Percentiles rank a stretch among this genome's conserved stretches.
Conservation (phyloP, 2,113 vertebrate genomes). For the Sinocyclocheilus rhinocerous region DNA sequence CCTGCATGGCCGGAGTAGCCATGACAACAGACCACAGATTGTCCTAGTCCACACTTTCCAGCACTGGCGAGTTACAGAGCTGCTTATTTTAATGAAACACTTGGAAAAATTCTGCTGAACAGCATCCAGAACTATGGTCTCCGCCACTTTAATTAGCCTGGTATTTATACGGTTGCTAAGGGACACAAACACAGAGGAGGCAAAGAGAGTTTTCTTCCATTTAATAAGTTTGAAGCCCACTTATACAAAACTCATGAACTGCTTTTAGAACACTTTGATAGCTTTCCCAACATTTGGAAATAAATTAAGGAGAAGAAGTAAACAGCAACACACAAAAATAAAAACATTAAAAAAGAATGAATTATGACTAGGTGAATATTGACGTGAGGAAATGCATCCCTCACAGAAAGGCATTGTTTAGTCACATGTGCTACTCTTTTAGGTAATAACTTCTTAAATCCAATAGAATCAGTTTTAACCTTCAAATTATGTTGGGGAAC, state of each 20-base stretch:
- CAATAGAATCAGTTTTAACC: background rate
- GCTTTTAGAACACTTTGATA: constrained; percentile 70
- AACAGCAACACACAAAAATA: constrained; percentile 53
- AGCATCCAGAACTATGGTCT: background rate
- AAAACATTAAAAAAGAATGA: constrained; percentile 57
- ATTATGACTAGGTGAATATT: constrained; percentile 35
- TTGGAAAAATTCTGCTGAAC: background rate
- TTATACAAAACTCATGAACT: constrained; percentile 79
- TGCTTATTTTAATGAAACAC: constrained; percentile 13
- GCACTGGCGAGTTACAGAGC: background rate
- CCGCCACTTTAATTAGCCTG: constrained; percentile 13
- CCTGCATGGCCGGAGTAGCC: background rate
- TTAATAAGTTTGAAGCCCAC: constrained; percentile 79
- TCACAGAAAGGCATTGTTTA: constrained; percentile 36
- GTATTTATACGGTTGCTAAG: background rate
- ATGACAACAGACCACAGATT: constrained; percentile 32
- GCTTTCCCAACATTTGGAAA: constrained; percentile 66
- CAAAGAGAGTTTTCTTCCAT: constrained; percentile 64
- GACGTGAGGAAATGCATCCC: constrained; percentile 54
- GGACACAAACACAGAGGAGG: background rate
- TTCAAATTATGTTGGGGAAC: background rate
- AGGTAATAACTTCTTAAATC: background rate
- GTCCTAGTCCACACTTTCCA: constrained; percentile 5
- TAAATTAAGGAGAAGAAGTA: constrained; percentile 72
- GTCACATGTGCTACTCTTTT: background rate